These are phyloP conservation scores for Petrolisthes cinctipes DNA, from an alignment of 2,888 invertebrate genomes.

Conservation along the genomic window DNA sequence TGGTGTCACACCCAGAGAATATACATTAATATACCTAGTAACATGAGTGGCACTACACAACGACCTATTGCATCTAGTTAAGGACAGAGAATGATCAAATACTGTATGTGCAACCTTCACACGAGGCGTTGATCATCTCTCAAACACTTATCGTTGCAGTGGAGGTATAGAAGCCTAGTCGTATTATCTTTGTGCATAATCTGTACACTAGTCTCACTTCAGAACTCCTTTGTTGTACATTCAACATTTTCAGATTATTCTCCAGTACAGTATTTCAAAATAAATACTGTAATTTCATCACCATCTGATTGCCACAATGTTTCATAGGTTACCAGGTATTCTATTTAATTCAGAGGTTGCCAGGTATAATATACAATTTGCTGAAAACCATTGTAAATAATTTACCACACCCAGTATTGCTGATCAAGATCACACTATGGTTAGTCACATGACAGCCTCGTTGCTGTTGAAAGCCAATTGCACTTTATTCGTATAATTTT, in stretches of 20 bases:
- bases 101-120: constrained; percentile 2
- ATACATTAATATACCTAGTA: constrained; percentile 8
- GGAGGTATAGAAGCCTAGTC: background rate
- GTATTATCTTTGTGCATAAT: constrained; percentile 1
- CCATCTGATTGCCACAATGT: background rate
- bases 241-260: background rate
- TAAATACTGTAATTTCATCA: background rate
- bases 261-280: background rate
- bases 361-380: background rate
- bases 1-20: constrained; percentile 6
- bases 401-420: background rate
- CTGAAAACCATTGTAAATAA: background rate
- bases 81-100: constrained; percentile 9
- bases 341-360: background rate
- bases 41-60: constrained; percentile 13
- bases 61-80: constrained; percentile 11
- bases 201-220: background rate
- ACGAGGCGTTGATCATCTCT: background rate
- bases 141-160: background rate
- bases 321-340: background rate
- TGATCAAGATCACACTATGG: background rate
- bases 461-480: background rate
- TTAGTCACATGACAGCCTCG: background rate
- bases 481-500: background rate
- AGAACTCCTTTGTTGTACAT: background rate